phyloP scores from a whole-genome alignment of 2,888 invertebrate genomes.

The Axea sp. region DNA sequence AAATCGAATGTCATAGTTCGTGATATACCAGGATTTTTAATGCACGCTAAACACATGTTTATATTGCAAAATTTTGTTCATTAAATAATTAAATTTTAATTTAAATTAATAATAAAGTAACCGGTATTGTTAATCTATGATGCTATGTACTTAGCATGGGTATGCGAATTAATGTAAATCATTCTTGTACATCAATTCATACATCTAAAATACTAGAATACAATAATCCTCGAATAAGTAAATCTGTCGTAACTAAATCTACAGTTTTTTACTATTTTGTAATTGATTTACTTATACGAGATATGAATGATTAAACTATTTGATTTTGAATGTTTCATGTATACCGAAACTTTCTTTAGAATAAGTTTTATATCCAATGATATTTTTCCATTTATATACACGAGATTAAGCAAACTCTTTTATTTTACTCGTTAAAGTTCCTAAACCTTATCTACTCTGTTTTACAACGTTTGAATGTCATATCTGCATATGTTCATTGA shows the following conservation, averaged over 20 bases:
- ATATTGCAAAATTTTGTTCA: too few species aligned
- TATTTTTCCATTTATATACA: constrained; percentile 35
- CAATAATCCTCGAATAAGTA: constrained; percentile 19
- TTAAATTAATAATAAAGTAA: constrained; percentile 17
- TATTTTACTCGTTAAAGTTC: constrained; percentile 23
- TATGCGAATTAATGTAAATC: constrained; percentile 44
- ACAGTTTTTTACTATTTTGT: not conserved
- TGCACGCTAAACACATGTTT: too few species aligned
- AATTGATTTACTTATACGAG: not conserved
- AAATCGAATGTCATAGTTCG: too few species aligned
- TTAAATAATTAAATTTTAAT: not conserved
- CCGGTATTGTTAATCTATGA: too few species aligned
- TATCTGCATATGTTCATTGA: constrained; percentile 29
- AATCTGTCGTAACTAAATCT: constrained; percentile 9
- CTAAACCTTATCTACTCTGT: constrained; percentile 12
- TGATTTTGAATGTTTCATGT: constrained; percentile 5
- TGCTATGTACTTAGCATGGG: constrained; percentile 42
- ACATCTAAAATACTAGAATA: constrained; percentile 38
- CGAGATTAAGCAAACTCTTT: constrained; percentile 14
- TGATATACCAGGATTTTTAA: too few species aligned
- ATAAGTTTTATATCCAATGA: constrained; percentile 32
- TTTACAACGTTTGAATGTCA: constrained; percentile 34
- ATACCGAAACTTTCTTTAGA: constrained; percentile 1
- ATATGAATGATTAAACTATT: not conserved
- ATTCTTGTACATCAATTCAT: constrained; percentile 53